phyloP scores from a whole-genome alignment of 2,888 invertebrate genomes.

The Drosophila mimica region DNA sequence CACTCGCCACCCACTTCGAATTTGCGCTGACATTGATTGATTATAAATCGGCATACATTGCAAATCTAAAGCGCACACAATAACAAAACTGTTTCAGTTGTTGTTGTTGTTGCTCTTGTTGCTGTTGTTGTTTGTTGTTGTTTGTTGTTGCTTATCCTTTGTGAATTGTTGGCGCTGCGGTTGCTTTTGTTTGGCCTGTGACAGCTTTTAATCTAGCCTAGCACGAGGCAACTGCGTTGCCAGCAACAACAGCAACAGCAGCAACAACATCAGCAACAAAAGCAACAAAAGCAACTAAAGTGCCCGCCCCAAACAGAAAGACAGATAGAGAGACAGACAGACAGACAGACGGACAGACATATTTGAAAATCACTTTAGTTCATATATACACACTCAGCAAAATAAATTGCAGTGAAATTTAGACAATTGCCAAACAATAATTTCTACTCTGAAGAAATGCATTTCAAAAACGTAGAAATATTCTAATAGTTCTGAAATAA shows the following conservation, averaged over 20 bases:
- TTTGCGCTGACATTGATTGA: constrained; percentile 83
- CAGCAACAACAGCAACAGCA: constrained; percentile 43
- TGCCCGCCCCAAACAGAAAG: constrained; percentile 41
- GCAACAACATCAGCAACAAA: constrained; percentile 38
- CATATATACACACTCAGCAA: constrained; percentile 47
- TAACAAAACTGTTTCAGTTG: constrained; percentile 59
- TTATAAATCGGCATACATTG: constrained; percentile 84
- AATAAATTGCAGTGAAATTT: neutral
- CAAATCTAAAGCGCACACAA: constrained; percentile 81
- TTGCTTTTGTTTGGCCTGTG: constrained; percentile 80
- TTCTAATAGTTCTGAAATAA: too few relatives aligned
- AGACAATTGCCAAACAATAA: neutral
- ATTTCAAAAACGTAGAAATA: neutral
- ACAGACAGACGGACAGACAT: constrained; percentile 15
- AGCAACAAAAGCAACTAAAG: constrained; percentile 57
- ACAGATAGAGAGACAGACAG: constrained; percentile 20
- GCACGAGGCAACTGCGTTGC: constrained; percentile 57
- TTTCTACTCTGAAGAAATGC: neutral
- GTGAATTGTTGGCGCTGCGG: constrained; percentile 70
- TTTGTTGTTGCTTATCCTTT: constrained; percentile 64
- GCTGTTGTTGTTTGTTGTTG: constrained; percentile 18
- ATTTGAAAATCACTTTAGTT: constrained; percentile 81
- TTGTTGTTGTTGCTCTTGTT: constrained; percentile 9
- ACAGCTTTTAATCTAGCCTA: constrained; percentile 79
- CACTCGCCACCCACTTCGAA: constrained; percentile 60